A percentile compares a stretch with the other conserved stretches of the same genome.
phyloP scores from a whole-genome alignment of 2,113 vertebrate genomes.

The Phocoena phocoena region DNA sequence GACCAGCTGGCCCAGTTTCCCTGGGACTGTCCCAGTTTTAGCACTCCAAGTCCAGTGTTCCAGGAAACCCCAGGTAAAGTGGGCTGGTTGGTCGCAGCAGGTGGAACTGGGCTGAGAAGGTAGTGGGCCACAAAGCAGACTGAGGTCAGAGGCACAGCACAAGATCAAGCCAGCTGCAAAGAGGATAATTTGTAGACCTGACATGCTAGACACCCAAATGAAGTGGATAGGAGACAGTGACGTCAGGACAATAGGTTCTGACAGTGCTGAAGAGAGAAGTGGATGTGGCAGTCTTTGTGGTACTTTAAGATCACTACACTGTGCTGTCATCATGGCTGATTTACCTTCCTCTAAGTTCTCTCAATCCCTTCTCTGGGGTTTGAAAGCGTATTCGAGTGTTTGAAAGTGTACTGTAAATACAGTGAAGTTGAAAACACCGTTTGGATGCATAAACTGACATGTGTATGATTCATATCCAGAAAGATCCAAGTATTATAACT shows the following conservation, averaged over 20 bases:
- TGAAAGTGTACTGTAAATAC: not conserved
- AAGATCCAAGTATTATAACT: not conserved
- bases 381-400: not conserved
- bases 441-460: not conserved
- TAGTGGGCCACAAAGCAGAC: not conserved
- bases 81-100: not conserved
- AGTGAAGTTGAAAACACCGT: not conserved
- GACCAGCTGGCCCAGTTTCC: not conserved
- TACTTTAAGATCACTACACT: not conserved
- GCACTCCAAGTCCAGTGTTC: not conserved
- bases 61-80: not conserved
- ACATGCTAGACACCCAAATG: not conserved
- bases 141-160: not conserved
- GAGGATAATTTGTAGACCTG: not conserved
- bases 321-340: not conserved
- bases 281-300: not conserved
- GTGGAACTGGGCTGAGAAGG: not conserved
- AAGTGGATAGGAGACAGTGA: not conserved
- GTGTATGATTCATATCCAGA: not conserved
- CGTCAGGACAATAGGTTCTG: not conserved
- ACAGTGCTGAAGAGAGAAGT: not conserved
- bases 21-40: not conserved
- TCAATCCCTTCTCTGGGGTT: not conserved
- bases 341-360: not conserved
- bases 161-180: not conserved